Evolutionary conservation across 2,113 vertebrate genomes (phyloP), one percentile per base, ranked within the genome.

Genomic region (Corvus moneduloides): DNA sequence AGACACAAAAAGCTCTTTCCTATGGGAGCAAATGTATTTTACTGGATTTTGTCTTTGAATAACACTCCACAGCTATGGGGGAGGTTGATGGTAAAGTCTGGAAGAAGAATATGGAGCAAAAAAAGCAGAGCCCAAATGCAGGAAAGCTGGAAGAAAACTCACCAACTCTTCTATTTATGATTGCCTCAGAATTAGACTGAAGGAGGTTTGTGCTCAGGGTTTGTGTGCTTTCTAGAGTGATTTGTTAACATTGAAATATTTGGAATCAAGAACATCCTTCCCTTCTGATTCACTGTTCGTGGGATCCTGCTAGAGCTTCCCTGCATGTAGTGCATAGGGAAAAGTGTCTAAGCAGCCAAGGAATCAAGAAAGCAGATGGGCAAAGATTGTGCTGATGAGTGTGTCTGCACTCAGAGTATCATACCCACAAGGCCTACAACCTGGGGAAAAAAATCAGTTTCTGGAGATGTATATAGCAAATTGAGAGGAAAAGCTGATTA

Each of bases 11-110:
- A 91, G 68, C n/a, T 72, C 63, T 86, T 93, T 87, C 52, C 28
- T 90, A 17, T 14, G 24, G 52, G 41, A 80, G 52, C 39, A 84
- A 84, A 86, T 41, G 46, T 18, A 58, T 93, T 94, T 91, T 63
- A 67, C 33, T 81, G 46, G 55, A 81, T 84, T 92, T 90, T 79
- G 37, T 64, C 63, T 95, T 93, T 87, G 59, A 79, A 62, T 69
- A 84, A 26, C 4, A 76, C 46, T 85, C 15, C 13, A 72, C 74
- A 85, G 66, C 20, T 49, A 83, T 58, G 21, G 49, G 76, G 20
- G 32, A 84, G n/a, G 39, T 1, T 81, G 52, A 58, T 56, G 48
- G 41, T 39, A 74, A 87, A 77, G 39, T 18, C 30, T 85, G 43
- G 41, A 55, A 86, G 46, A 27, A 89, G 7, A 30, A 75, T 16